phyloP scores from a whole-genome alignment of 1,140 invertebrate species.

The Adoxophyes honmai region DNA sequence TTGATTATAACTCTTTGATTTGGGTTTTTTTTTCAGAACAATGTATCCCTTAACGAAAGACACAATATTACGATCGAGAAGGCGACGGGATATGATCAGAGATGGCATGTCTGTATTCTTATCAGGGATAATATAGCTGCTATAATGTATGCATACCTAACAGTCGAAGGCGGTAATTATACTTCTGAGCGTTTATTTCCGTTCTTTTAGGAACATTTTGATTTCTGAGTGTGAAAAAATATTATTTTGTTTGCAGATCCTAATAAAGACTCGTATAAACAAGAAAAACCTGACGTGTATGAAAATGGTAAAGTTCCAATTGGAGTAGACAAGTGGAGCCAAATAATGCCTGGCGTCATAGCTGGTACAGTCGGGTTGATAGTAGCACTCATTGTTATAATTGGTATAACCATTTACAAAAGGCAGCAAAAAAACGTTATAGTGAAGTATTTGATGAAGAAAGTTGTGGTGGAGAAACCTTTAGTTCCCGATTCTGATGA shows the following conservation, averaged over 20 bases:
- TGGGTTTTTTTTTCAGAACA: too few species aligned
- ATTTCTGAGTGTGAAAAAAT: too few species aligned
- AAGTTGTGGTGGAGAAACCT: constrained; percentile 91
- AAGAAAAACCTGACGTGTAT: neutral
- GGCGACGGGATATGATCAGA: neutral
- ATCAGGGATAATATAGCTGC: neutral
- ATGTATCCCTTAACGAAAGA: too few species aligned
- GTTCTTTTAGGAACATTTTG: too few species aligned
- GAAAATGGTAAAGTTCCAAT: neutral
- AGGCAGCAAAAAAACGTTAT: constrained; percentile 69
- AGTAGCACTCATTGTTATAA: neutral
- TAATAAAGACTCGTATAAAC: neutral
- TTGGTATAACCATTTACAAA: neutral
- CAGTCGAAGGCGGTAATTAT: neutral
- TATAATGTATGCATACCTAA: neutral
- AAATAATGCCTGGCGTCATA: neutral
- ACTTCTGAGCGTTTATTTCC: too few species aligned
- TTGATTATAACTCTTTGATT: too few species aligned
- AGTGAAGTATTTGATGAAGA: constrained; percentile 92
- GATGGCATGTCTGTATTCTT: neutral
- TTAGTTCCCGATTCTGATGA: constrained; percentile 80
- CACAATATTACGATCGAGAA: too few species aligned
- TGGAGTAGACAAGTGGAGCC: neutral
- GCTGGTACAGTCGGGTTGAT: neutral
- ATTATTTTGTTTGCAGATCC: neutral